Conservation (phyloP, 2,888 invertebrate species). For the Gisinianus flammeolus region DNA sequence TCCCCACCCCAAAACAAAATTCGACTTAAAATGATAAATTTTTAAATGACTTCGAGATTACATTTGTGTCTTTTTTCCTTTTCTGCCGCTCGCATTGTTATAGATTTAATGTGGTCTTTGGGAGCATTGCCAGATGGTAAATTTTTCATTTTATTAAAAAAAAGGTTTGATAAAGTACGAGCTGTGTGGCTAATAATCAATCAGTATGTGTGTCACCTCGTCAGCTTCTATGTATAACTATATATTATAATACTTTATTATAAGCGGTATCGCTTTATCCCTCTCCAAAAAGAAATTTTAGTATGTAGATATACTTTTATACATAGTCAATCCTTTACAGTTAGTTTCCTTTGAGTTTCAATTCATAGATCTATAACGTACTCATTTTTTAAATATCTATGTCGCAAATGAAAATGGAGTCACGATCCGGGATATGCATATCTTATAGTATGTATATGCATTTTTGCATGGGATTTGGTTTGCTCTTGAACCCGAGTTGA, state of each 20-base stretch:
- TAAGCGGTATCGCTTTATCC: too few species aligned
- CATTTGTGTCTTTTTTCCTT: constrained; percentile 60
- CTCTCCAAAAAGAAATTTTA: too few species aligned
- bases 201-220: constrained; percentile 11
- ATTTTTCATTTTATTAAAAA: constrained; percentile 64
- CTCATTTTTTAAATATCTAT: too few species aligned
- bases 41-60: constrained; percentile 51
- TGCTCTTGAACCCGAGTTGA: too few species aligned
- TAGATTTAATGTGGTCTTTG: constrained; percentile 99
- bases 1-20: not conserved
- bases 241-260: too few species aligned
- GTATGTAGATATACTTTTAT: too few species aligned
- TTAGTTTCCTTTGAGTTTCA: too few species aligned
- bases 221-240: too few species aligned
- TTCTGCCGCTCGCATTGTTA: constrained; percentile 65
- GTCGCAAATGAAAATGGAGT: too few species aligned
- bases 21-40: constrained; percentile 24
- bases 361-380: too few species aligned
- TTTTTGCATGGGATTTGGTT: not conserved
- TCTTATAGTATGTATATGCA: not conserved
- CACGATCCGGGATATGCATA: too few species aligned
- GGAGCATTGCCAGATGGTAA: constrained; percentile 96
- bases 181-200: constrained; percentile 58
- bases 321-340: too few species aligned
- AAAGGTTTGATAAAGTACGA: constrained; percentile 52